A percentile compares a stretch with the other conserved stretches of the same genome.
These are phyloP conservation scores for Sebastes jordani DNA, from an alignment of 2,797 vertebrate species.

Conservation along the genomic window DNA sequence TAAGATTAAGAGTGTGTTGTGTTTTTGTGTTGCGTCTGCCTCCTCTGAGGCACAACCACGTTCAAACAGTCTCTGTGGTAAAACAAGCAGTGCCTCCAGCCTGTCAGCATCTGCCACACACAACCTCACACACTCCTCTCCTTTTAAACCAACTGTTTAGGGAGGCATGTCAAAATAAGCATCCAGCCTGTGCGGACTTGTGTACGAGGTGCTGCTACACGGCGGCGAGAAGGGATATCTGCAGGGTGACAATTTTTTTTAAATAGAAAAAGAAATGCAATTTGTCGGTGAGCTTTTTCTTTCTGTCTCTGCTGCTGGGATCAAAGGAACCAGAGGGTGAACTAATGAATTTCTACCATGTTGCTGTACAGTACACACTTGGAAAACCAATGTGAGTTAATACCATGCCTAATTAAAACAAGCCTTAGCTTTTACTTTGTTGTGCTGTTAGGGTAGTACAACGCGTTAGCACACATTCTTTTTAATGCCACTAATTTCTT, in stretches of 20 bases:
- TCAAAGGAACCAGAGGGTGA: slow-evolving; percentile 6
- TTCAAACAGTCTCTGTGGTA: slow-evolving; percentile 12
- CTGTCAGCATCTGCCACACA: slow-evolving; percentile 28
- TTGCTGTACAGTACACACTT: not conserved
- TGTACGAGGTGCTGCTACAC: slow-evolving; percentile 3
- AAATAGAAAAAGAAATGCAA: not conserved
- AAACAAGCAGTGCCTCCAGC: slow-evolving; percentile 41
- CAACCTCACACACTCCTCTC: slow-evolving; percentile 29
- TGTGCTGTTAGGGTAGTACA: not conserved
- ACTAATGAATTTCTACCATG: not conserved
- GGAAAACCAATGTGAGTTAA: not conserved
- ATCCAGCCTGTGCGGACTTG: slow-evolving; percentile 62
- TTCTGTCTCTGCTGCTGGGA: slow-evolving; percentile 3
- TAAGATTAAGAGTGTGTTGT: not conserved
- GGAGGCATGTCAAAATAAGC: slow-evolving; percentile 60
- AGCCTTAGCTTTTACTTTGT: not conserved
- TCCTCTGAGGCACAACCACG: not conserved
- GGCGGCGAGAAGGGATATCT: slow-evolving; percentile 19
- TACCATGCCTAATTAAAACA: not conserved
- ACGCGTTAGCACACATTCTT: too few species aligned
- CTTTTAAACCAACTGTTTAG: slow-evolving; percentile 47
- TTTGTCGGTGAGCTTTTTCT: slow-evolving; percentile 2
- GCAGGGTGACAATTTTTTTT: slow-evolving; percentile 32
- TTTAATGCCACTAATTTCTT: too few species aligned
- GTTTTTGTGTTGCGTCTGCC: not conserved